Evolutionary conservation across 2,797 vertebrate species (phyloP), one percentile per base, ranked within the genome.

Genomic region (Girardinus metallicus): DNA sequence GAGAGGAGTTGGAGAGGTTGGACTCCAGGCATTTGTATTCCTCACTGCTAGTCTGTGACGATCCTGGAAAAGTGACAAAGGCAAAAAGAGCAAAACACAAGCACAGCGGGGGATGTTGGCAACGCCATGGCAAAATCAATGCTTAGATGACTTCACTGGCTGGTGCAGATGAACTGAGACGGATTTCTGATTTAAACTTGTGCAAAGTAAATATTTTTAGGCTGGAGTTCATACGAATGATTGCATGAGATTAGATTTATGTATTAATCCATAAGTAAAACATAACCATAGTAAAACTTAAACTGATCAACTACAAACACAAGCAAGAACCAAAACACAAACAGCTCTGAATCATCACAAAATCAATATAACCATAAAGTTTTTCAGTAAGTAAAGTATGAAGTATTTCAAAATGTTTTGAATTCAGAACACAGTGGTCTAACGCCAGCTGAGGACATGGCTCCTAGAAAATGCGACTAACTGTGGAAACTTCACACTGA

Each of bases 11-110:
- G 73, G 70, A 80, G 81, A 87, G 80, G 83, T 82, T 60, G 44
- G 72, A 51, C 77, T 34, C 16, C 26, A 29, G 16, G n/a, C 36
- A 95, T 96, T 95, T 95, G 92, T 96, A 96, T 96, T 96, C 95
- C 78, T 90, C 83, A 91, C 95, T 95, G 68, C 26, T 71, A 91
- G 90, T 91, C 91, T 85, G 86, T 93, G 93, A 91, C 76, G 78
- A 87, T 83, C 85, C 62, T 85, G 83, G 80, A 86, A 88, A 90
- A 88, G 88, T 89, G 88, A 90, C 78, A 85, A 86, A 71, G 68
- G 88, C 74, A 80, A 43, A 51, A 60, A 82, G 77, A 85, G 87
- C 81, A 75, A 62, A 79, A 85, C 76, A 2, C 80, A 81, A 87
- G 87, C 77, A 4, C 87, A 84, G 87, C 73, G 7, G 88, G 89